These are phyloP conservation scores for Egretta garzetta DNA, from an alignment of 2,113 vertebrate species.

Conservation along the genomic window DNA sequence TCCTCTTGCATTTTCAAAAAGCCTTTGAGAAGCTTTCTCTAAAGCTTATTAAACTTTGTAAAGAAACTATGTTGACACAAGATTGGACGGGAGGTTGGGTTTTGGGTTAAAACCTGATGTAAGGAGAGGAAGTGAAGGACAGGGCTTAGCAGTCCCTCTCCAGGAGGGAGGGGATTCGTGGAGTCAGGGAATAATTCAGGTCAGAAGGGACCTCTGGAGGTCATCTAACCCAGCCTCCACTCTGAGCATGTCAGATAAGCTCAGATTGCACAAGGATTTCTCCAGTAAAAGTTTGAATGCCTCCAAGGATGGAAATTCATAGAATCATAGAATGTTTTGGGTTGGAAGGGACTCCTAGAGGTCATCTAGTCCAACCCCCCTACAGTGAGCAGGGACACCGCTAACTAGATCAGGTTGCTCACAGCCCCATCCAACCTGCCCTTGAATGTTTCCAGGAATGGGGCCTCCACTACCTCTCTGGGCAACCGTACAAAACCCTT, in stretches of 20 bases:
- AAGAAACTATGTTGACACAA: conserved; percentile 29
- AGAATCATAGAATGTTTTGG: too few relatives aligned
- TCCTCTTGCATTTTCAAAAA: conserved; percentile 31
- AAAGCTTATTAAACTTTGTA: conserved; percentile 44
- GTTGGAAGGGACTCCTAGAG: too few relatives aligned
- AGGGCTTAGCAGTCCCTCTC: background rate
- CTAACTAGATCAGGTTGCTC: too few relatives aligned
- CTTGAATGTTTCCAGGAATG: too few relatives aligned
- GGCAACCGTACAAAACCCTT: background rate
- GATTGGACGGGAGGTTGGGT: background rate
- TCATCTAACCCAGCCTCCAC: background rate
- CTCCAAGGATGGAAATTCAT: background rate
- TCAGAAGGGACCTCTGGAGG: background rate
- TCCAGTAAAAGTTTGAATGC: background rate
- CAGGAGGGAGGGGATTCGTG: background rate
- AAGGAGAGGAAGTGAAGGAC: conserved; percentile 34
- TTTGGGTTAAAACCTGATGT: conserved; percentile 4
- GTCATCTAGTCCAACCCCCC: too few relatives aligned
- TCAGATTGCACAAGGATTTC: background rate
- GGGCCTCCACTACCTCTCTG: too few relatives aligned
- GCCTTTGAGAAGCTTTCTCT: conserved; percentile 41
- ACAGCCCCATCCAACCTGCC: background rate
- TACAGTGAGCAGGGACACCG: too few relatives aligned
- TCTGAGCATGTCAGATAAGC: background rate
- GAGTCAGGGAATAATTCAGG: background rate